A percentile compares a stretch with the other conserved stretches of the same genome.
Evolutionary conservation across 2,113 vertebrate genomes (phyloP).

Genomic region (Gobio gobio): DNA sequence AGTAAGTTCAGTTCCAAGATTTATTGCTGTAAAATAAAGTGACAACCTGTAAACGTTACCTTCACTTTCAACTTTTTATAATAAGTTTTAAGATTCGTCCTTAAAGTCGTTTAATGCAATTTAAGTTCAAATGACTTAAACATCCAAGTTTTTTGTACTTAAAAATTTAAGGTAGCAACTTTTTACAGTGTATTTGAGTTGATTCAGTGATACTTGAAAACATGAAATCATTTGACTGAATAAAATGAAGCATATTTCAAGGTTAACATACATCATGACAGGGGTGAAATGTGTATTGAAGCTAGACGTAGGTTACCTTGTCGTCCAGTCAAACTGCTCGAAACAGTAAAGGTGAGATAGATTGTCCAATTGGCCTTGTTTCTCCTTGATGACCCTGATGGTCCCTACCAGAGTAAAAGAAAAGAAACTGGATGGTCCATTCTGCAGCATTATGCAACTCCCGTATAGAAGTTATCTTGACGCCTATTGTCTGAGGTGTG

Average conservation of each 20-base stretch:
- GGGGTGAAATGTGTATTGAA: slow-evolving; percentile 67
- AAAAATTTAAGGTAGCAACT: too few relatives aligned
- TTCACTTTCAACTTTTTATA: too few relatives aligned
- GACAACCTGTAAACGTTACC: background rate
- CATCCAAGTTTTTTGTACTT: too few relatives aligned
- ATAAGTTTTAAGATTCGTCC: too few relatives aligned
- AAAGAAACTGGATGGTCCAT: slow-evolving; percentile 50
- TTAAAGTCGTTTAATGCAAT: too few relatives aligned
- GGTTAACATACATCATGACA: background rate
- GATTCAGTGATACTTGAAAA: background rate
- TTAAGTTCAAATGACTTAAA: too few relatives aligned
- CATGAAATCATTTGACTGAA: background rate
- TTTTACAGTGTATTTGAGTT: background rate
- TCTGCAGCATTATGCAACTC: slow-evolving; percentile 51
- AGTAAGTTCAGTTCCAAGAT: background rate
- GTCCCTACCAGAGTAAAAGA: slow-evolving; percentile 29
- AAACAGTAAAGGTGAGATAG: slow-evolving; percentile 67
- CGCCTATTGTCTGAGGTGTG: slow-evolving; percentile 64
- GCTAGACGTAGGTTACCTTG: slow-evolving; percentile 69
- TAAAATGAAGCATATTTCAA: background rate
- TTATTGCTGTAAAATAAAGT: background rate
- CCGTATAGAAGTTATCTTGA: slow-evolving; percentile 63
- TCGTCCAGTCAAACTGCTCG: slow-evolving; percentile 52
- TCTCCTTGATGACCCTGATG: slow-evolving; percentile 50
- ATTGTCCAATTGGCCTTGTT: slow-evolving; percentile 56